phyloP scores from a whole-genome alignment of 2,888 invertebrate species.

The Aleiodes leptofemur region DNA sequence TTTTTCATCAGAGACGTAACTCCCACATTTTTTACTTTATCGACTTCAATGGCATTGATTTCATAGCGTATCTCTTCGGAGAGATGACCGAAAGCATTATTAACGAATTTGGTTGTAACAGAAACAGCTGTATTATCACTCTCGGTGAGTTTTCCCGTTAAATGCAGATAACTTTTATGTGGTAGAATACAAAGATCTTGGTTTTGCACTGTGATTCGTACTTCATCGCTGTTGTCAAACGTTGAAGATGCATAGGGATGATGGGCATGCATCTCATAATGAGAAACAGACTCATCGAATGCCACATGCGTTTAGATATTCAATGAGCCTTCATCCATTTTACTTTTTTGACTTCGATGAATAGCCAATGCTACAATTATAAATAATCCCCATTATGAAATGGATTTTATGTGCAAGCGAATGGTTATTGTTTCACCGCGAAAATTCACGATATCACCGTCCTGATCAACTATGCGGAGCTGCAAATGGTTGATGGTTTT shows the following conservation, averaged over 20 bases:
- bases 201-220: constrained; percentile 48
- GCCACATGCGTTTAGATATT: constrained; percentile 44
- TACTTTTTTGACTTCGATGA: constrained; percentile 18
- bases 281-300: too few species aligned
- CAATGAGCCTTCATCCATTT: constrained; percentile 40
- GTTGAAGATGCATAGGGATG: too few species aligned
- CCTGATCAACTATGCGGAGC: constrained; percentile 52
- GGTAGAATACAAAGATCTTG: constrained; percentile 49
- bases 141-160: constrained; percentile 42
- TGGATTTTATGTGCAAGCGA: constrained; percentile 30
- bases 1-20: constrained; percentile 66
- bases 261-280: too few species aligned
- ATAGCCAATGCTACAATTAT: constrained; percentile 20
- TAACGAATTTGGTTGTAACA: constrained; percentile 29
- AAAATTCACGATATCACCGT: constrained; percentile 14
- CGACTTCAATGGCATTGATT: too few species aligned
- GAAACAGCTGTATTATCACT: constrained; percentile 5
- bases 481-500: constrained; percentile 51
- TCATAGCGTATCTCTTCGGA: constrained; percentile 62
- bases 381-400: constrained; percentile 36
- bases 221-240: constrained; percentile 50
- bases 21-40: constrained; percentile 59
- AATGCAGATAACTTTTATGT: constrained; percentile 47
- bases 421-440: constrained; percentile 56
- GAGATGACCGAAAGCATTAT: constrained; percentile 59